Conservation (phyloP, 2,113 vertebrate species). For the Pituophis catenifer region DNA sequence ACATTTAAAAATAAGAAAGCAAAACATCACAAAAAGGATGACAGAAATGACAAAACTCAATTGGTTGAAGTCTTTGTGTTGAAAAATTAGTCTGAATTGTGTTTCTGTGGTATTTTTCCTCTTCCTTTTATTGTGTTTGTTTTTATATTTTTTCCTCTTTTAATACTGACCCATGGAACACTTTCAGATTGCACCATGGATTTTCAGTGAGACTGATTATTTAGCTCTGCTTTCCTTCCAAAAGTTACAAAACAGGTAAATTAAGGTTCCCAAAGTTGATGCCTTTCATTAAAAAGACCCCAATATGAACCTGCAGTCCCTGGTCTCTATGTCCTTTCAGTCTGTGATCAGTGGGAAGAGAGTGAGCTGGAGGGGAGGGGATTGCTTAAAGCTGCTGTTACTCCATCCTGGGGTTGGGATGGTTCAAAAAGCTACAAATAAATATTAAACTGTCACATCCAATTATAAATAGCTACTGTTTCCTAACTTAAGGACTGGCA, state of each 20-base stretch:
- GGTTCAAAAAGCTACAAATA: not conserved
- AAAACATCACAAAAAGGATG: not conserved
- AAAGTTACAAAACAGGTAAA: not conserved
- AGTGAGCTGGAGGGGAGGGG: not conserved
- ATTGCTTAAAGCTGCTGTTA: not conserved
- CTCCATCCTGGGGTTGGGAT: not conserved
- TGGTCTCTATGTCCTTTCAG: not conserved
- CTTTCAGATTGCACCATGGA: not conserved
- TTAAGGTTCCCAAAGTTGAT: not conserved
- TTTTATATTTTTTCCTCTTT: not conserved
- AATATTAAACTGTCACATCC: not conserved
- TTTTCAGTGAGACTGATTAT: not conserved
- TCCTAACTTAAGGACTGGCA: not conserved
- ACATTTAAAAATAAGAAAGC: not conserved
- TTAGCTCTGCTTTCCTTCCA: not conserved
- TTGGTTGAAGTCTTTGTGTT: not conserved
- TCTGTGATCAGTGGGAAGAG: not conserved
- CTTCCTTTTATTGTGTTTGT: not conserved
- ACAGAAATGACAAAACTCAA: not conserved
- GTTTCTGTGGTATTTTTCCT: not conserved
- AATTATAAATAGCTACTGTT: not conserved
- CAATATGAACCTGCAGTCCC: not conserved
- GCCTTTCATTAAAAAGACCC: not conserved
- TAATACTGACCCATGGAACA: not conserved
- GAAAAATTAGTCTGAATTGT: not conserved